Evolutionary conservation across 1,140 invertebrate genomes (phyloP).

Genomic region (Amphibalanus amphitrite): DNA sequence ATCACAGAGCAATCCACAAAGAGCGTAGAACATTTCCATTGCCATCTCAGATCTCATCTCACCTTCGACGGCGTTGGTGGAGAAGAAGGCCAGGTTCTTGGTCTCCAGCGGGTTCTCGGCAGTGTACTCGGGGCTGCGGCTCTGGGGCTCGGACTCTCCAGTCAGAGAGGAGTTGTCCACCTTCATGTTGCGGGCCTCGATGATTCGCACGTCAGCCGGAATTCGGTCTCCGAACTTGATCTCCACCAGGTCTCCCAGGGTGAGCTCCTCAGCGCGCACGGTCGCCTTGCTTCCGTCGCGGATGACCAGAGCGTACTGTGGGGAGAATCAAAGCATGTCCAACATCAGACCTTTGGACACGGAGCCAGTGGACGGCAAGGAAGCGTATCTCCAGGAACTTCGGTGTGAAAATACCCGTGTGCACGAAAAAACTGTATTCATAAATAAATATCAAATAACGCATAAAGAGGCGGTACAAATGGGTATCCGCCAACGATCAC

Average conservation of each 20-base stretch:
- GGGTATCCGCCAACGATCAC: no score
- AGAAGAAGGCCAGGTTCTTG: slow-evolving; percentile 51
- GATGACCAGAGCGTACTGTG: slow-evolving; percentile 80
- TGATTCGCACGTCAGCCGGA: slow-evolving; percentile 64
- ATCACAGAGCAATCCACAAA: no score
- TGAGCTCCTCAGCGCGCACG: slow-evolving; percentile 43
- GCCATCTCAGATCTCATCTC: background rate
- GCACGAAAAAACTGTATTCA: no score
- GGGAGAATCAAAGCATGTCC: no score
- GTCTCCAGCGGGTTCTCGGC: slow-evolving; percentile 48
- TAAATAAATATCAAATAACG: no score
- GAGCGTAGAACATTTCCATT: no score
- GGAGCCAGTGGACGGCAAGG: no score
- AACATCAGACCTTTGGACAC: no score
- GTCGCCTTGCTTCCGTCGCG: slow-evolving; percentile 56
- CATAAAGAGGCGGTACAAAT: no score
- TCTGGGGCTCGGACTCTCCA: slow-evolving; percentile 50
- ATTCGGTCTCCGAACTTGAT: slow-evolving; percentile 64
- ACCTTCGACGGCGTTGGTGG: slow-evolving; percentile 44
- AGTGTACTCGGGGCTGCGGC: slow-evolving; percentile 40
- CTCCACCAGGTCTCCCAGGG: slow-evolving; percentile 64
- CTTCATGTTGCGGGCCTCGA: slow-evolving; percentile 48
- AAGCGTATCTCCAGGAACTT: no score
- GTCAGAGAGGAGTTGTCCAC: slow-evolving; percentile 61
- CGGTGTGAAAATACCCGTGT: no score